Percentiles rank a stretch among this genome's conserved stretches.
phyloP scores from a whole-genome alignment of 2,888 invertebrate genomes.

The Drosophila antonietae region DNA sequence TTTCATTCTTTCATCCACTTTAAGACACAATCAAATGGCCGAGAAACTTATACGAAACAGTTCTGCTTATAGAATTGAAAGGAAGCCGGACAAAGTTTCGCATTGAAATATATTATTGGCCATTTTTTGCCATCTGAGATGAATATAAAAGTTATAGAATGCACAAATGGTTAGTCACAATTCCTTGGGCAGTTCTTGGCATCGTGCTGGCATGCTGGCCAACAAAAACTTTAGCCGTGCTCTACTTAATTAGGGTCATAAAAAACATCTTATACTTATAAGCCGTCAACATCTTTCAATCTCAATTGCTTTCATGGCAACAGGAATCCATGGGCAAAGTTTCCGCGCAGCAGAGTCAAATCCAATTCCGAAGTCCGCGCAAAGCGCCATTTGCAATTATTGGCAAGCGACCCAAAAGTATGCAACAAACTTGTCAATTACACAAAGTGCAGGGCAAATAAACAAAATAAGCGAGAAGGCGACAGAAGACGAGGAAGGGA shows the following conservation, averaged over 20 bases:
- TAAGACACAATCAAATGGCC: neutral
- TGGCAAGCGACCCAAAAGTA: constrained; percentile 52
- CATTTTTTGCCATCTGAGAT: neutral
- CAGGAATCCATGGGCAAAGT: constrained; percentile 19
- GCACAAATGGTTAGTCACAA: constrained; percentile 1
- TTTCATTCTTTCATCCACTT: neutral
- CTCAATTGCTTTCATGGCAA: constrained; percentile 15
- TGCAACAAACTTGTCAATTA: constrained; percentile 72
- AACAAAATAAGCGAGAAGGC: constrained; percentile 13
- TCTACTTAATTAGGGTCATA: constrained; percentile 21
- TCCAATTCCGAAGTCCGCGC: constrained; percentile 13
- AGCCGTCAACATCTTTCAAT: constrained; percentile 22
- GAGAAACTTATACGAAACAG: neutral
- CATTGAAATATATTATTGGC: neutral
- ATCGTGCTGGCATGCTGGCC: too few species aligned
- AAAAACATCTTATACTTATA: constrained; percentile 8
- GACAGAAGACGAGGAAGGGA: neutral
- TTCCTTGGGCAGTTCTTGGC: neutral
- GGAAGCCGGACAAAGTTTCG: neutral
- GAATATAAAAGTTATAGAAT: constrained; percentile 3
- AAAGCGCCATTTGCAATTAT: constrained; percentile 44
- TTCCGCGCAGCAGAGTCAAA: constrained; percentile 2
- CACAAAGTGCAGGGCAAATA: constrained; percentile 64
- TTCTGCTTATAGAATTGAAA: neutral
- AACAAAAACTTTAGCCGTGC: constrained; percentile 7